phyloP scores from a whole-genome alignment of 2,113 vertebrate species.

The Oenanthe melanoleuca region DNA sequence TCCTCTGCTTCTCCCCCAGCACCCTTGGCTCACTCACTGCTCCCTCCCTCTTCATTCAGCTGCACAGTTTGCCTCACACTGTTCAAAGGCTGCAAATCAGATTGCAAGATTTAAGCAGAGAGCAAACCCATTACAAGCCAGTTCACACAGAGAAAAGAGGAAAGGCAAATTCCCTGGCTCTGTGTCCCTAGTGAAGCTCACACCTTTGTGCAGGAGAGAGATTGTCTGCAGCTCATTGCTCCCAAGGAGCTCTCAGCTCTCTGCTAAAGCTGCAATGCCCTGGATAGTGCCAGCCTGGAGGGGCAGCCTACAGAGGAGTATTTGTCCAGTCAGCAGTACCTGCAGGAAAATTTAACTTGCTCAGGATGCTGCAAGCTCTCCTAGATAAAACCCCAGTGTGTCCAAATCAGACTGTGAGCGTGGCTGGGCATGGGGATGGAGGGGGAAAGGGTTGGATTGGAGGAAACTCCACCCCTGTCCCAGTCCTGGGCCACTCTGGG shows the following conservation, averaged over 20 bases:
- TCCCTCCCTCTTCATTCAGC: not conserved
- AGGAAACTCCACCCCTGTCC: not conserved
- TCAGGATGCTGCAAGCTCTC: not conserved
- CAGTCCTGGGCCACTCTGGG: not conserved
- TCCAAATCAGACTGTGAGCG: too few relatives aligned
- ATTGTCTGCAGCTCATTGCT: not conserved
- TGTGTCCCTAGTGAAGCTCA: not conserved
- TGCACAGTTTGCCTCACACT: not conserved
- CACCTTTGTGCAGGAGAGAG: not conserved
- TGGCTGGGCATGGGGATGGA: not conserved
- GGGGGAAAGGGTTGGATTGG: fast-evolving
- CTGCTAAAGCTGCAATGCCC: not conserved
- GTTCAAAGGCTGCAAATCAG: not conserved
- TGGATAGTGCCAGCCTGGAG: not conserved
- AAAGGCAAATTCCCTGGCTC: not conserved
- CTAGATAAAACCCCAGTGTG: fast-evolving
- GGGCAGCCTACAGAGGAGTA: not conserved
- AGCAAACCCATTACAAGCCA: not conserved
- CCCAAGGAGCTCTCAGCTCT: not conserved
- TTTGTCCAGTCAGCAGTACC: not conserved
- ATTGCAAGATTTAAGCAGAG: not conserved
- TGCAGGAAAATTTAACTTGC: not conserved
- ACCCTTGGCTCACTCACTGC: fast-evolving
- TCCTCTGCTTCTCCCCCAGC: not conserved
- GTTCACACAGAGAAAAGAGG: not conserved